phyloP scores from a whole-genome alignment of 1,140 invertebrate species.

The Papilio aristodemus region DNA sequence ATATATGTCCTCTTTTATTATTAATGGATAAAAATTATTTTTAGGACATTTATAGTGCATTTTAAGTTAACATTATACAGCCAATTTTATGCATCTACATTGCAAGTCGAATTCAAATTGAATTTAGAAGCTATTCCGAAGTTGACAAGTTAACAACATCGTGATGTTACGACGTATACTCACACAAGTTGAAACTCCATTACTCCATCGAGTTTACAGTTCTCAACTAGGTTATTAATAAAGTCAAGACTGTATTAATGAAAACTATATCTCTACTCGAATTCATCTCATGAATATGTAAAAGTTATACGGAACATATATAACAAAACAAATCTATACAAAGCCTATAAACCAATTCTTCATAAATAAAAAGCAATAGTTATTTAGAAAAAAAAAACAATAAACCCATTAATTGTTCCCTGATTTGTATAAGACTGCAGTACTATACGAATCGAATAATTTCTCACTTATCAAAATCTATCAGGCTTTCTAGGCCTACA shows the following conservation, averaged over 20 bases:
- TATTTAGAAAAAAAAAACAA: too few relatives aligned
- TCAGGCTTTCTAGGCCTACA: too few relatives aligned
- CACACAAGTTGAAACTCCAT: background rate
- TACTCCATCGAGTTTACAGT: conserved; percentile 17
- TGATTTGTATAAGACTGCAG: too few relatives aligned
- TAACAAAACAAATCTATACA: too few relatives aligned
- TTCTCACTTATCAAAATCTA: too few relatives aligned
- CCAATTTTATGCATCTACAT: conserved; percentile 22
- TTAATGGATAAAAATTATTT: background rate
- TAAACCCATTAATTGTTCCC: too few relatives aligned
- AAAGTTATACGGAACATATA: too few relatives aligned
- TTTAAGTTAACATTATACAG: conserved; percentile 16
- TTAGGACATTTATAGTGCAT: background rate
- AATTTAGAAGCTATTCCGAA: conserved; percentile 38
- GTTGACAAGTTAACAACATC: conserved; percentile 17
- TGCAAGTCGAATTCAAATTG: conserved; percentile 39
- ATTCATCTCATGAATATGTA: background rate
- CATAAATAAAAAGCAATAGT: too few relatives aligned
- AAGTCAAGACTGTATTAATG: background rate
- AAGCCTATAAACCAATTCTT: too few relatives aligned
- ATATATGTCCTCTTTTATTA: too few relatives aligned
- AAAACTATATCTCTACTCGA: background rate
- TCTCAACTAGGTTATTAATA: conserved; percentile 2
- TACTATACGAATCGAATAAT: too few relatives aligned
- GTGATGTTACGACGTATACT: conserved; percentile 24